phyloP scores from a whole-genome alignment of 2,888 invertebrate species.

The Idaea dimidiata region DNA sequence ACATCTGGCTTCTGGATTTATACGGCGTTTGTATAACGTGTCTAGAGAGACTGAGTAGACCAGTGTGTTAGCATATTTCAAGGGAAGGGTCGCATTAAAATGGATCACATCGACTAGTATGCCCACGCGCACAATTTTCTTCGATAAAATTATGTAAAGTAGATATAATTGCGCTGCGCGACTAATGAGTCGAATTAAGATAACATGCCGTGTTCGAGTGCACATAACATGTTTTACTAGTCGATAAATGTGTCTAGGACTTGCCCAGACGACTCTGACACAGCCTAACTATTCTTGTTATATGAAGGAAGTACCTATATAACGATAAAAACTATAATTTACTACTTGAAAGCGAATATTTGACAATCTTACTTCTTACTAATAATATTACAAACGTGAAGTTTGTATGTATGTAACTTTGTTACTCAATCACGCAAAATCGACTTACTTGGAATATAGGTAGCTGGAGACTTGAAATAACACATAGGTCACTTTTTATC shows the following conservation, averaged over 20 bases:
- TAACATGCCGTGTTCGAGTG: slow-evolving; percentile 52
- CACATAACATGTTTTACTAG: slow-evolving; percentile 57
- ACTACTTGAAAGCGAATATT: no score
- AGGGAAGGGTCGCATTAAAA: slow-evolving; percentile 62
- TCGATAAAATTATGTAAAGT: slow-evolving; percentile 74
- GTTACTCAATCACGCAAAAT: no score
- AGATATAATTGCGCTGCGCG: slow-evolving; percentile 59
- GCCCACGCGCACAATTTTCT: slow-evolving; percentile 72
- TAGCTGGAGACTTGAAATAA: no score
- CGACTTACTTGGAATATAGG: no score
- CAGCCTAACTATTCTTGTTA: slow-evolving; percentile 13
- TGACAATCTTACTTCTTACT: no score
- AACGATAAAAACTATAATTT: no score
- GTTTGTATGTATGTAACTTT: no score
- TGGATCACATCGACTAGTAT: slow-evolving; percentile 52
- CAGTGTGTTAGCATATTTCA: slow-evolving; percentile 60
- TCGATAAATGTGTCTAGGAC: slow-evolving; percentile 60
- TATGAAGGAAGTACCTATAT: no score
- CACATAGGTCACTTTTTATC: no score
- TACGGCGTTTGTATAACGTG: slow-evolving; percentile 27
- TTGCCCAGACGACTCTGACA: slow-evolving; percentile 49
- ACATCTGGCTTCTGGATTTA: slow-evolving; percentile 17
- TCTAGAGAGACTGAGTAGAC: slow-evolving; percentile 27
- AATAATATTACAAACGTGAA: no score
- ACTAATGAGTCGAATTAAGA: slow-evolving; percentile 74